phyloP scores from a whole-genome alignment of 2,113 vertebrate genomes.

The Parotia lawesii region DNA sequence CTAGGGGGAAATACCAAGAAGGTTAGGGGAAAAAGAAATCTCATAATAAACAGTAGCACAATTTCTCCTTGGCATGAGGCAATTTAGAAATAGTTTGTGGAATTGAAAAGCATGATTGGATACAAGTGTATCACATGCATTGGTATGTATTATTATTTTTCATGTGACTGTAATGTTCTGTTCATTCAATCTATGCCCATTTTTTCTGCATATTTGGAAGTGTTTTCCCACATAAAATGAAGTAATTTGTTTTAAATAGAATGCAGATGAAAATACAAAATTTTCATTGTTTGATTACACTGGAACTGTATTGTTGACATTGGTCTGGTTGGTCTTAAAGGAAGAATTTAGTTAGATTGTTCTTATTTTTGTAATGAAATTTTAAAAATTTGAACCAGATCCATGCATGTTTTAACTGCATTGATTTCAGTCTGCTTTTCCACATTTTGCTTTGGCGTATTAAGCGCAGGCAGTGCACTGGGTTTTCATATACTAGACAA shows the following conservation, averaged over 20 bases:
- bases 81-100: slow-evolving; percentile 5
- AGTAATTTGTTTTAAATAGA: not conserved
- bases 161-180: not conserved
- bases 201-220: not conserved
- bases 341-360: not conserved
- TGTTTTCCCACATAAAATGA: not conserved
- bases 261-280: not conserved
- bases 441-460: not conserved
- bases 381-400: not conserved
- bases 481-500: not conserved
- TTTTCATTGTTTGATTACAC: not conserved
- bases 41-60: not conserved
- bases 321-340: not conserved
- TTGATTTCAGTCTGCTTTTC: not conserved
- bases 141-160: not conserved
- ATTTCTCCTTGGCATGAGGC: not conserved
- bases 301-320: not conserved
- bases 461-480: not conserved
- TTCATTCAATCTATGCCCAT: not conserved
- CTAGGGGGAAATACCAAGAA: not conserved
- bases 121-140: not conserved
- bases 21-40: not conserved
- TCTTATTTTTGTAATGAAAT: not conserved
- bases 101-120: not conserved
- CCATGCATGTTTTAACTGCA: not conserved